phyloP scores from a whole-genome alignment of 2,888 invertebrate species.

The Zootermopsis nevadensis region DNA sequence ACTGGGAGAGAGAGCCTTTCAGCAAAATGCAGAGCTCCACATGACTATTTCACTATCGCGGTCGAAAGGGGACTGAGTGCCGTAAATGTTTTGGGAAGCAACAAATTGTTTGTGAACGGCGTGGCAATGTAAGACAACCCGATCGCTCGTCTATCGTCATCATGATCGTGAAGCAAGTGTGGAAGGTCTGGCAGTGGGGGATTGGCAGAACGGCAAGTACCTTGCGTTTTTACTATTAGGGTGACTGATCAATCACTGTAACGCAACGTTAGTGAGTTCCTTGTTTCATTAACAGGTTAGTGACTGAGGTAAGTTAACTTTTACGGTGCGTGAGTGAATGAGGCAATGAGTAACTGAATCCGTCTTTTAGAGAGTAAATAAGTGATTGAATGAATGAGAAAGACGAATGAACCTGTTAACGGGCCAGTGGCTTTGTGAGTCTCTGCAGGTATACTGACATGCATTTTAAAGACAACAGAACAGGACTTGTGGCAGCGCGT shows the following conservation, averaged over 20 bases:
- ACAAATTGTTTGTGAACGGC: neutral
- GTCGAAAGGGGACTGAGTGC: neutral
- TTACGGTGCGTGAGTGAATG: neutral
- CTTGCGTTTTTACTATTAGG: too few species aligned
- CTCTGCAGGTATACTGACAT: too few species aligned
- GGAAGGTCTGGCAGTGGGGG: constrained; percentile 48
- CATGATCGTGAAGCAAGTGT: constrained; percentile 40
- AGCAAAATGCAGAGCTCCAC: neutral
- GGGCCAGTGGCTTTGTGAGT: too few species aligned
- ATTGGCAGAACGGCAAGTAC: constrained; percentile 45
- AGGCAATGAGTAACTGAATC: neutral
- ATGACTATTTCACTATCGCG: neutral
- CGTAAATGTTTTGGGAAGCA: neutral
- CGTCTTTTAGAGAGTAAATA: too few species aligned
- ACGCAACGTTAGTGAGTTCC: too few species aligned
- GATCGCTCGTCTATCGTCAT: neutral
- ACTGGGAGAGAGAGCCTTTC: neutral
- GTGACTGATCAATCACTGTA: too few species aligned
- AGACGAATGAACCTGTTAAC: too few species aligned
- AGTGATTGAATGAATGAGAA: too few species aligned
- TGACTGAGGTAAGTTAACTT: neutral
- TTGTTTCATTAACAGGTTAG: too few species aligned
- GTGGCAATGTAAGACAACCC: neutral
- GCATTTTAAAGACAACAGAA: too few species aligned
- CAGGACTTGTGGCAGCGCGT: too few species aligned